Evolutionary conservation across 2,888 invertebrate genomes (phyloP), one percentile per base, ranked within the genome.

Genomic region (Coelinius sp.): DNA sequence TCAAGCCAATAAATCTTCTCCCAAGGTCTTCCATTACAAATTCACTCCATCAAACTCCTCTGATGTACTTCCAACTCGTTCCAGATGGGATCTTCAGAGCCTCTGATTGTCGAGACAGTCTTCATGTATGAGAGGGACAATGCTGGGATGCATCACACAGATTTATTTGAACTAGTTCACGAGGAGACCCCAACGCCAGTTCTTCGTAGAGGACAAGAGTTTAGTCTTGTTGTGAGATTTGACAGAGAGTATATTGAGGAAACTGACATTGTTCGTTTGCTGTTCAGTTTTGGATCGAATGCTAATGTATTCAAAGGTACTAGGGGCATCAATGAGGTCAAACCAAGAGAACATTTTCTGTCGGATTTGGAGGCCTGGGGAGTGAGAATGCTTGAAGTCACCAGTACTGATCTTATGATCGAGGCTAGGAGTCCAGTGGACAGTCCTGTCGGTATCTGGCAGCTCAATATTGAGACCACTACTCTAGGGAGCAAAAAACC

Each of bases 101-200:
- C 91, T 10, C 85, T 92, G 1, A 80, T 88, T 78, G 91, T 93
- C 4, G 91, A 92, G 71, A 85, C 89, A 17, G 89, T 92, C 0
- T 90, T 93, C 81, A 90, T 94, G 79, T 93, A 93, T 83, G 92
- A 93, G 0, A 86, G 88, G 73, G 92, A 93, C 79, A 95, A 95
- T 84, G 92, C 93, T 0, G 90, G 89, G 63, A 86, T 89, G 0
- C 94, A 95, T 83, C 92, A 91, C 79, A 94, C 95, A 0, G 88
- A 90, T 73, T 92, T 92, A 79, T 95, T 90, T 82, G 94, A 94
- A 82, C 86, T 92, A 73, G 90, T 93, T 0, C 91, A 93, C 75
- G 89, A 91, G n/a, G 91, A 92, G 35, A 90, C 91, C 2, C 90
- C 92, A 0, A 90, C 90, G 0, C 90, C 93, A 0, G 91, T 95